A percentile compares a stretch with the other conserved stretches of the same genome.
Conservation (phyloP, 2,113 vertebrate species). For the Epinephelus lanceolatus region DNA sequence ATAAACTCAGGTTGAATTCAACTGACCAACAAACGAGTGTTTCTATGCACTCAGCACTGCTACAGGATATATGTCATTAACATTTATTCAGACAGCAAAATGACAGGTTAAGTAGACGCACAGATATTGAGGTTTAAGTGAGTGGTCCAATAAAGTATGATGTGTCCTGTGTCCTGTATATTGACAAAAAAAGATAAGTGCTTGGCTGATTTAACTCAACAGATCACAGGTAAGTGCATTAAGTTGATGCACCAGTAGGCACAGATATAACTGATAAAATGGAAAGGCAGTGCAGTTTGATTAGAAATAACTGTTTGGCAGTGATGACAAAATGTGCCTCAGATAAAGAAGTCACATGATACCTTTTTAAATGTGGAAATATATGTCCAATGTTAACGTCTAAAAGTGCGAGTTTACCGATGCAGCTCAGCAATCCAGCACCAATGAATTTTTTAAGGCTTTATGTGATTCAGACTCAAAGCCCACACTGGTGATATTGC, state of each 20-base stretch:
- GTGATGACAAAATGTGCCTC: not conserved
- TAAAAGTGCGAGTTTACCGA: not conserved
- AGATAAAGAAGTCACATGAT: not conserved
- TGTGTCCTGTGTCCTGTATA: too few relatives aligned
- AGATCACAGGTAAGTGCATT: conserved; percentile 16
- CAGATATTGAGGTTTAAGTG: not conserved
- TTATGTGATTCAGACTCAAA: not conserved
- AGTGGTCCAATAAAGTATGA: not conserved
- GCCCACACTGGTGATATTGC: not conserved
- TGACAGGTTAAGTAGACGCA: not conserved
- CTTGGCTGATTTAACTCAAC: not conserved
- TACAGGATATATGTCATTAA: not conserved
- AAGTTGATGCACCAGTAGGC: not conserved
- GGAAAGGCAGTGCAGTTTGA: not conserved
- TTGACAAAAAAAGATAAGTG: not conserved
- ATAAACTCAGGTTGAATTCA: not conserved
- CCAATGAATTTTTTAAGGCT: not conserved
- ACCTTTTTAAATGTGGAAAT: not conserved
- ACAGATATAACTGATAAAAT: not conserved
- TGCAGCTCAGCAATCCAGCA: not conserved
- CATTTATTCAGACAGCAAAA: conserved; percentile 3
- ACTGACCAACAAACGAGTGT: not conserved
- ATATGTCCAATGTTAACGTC: not conserved
- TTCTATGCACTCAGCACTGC: not conserved
- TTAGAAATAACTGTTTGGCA: conserved; percentile 2